Evolutionary conservation across 2,888 invertebrate species (phyloP), one percentile per base, ranked within the genome.

Genomic region (Heteromurus nitidus): DNA sequence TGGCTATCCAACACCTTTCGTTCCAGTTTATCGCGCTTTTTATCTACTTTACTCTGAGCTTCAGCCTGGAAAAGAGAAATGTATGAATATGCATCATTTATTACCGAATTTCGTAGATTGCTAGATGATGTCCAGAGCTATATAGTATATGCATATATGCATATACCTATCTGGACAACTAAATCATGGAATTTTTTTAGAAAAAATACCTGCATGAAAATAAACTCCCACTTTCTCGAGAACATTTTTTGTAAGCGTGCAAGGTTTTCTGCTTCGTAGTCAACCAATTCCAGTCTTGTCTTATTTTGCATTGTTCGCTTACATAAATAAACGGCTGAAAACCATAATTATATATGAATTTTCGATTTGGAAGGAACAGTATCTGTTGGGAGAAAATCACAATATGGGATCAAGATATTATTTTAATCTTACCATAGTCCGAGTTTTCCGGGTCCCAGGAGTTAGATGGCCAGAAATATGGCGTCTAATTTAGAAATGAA

Each of bases 241-340:
- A 99, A 99, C 96, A 99, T 98, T 91, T 99, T 99, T 91, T 99
- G 99, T 62, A 99, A 91, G 72, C 97, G 92, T 0, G 99, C 98
- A 84, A 99, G 91, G 88, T 98, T 99, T 90, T 99, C 99, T 0
- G 99, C 98, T 89, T 99, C 99, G 89, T 99, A 99, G 90, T 99
- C 99, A 0, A 99, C 98, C 88, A 99, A 91, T 90, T 99, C 99
- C 85, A 99, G 91, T 16, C 99, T 93, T 0, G 99, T 97, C 89
- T 99, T 99, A 91, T 99, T 99, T 91, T 99, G 99, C 99, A 99
- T 99, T 20, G 99, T 99, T 53, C 99, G 92, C 90, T 99, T 99
- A 91, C 99, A 99, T 73, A 99, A 92, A 90, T 99, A 99, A 18
- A 99, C 99, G 83, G 99, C 99, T 97, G 91, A 26, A 88, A 88